Percentiles rank a stretch among this genome's conserved stretches.
Conservation (phyloP, 2,797 vertebrate species). For the Hypotaenidia okinawae region DNA sequence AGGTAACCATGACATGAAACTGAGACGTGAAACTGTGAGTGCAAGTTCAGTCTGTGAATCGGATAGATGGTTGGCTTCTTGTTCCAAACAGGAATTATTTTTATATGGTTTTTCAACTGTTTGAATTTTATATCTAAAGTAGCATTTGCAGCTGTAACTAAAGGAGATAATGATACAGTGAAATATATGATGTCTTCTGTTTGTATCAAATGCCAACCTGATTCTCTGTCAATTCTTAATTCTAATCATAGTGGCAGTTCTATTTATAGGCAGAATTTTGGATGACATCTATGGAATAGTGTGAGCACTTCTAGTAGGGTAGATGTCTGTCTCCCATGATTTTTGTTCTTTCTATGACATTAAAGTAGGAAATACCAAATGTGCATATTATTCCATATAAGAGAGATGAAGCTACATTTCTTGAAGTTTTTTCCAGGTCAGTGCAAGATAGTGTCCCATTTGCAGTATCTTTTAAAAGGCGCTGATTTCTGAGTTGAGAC, state of each 20-base stretch:
- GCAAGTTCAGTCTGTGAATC: not conserved
- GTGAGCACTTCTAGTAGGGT: not conserved
- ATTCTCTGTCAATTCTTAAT: not conserved
- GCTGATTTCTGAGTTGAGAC: not conserved
- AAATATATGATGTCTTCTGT: not conserved
- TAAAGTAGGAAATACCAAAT: not conserved
- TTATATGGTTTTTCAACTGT: not conserved
- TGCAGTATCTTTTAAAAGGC: not conserved
- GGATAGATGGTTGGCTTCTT: not conserved
- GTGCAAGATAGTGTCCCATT: not conserved
- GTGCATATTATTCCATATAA: not conserved
- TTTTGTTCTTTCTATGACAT: not conserved
- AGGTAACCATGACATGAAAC: fast-evolving
- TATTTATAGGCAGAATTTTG: not conserved
- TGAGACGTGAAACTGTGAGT: not conserved
- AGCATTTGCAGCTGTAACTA: not conserved
- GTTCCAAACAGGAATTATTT: not conserved
- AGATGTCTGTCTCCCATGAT: not conserved
- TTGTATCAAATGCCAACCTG: not conserved
- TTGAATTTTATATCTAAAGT: not conserved
- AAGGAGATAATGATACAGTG: not conserved
- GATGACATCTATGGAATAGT: not conserved
- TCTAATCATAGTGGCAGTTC: not conserved
- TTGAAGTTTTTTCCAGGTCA: slow-evolving; percentile 7
- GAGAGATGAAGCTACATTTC: not conserved